phyloP scores from a whole-genome alignment of 2,113 vertebrate genomes.

The Etheostoma cragini region DNA sequence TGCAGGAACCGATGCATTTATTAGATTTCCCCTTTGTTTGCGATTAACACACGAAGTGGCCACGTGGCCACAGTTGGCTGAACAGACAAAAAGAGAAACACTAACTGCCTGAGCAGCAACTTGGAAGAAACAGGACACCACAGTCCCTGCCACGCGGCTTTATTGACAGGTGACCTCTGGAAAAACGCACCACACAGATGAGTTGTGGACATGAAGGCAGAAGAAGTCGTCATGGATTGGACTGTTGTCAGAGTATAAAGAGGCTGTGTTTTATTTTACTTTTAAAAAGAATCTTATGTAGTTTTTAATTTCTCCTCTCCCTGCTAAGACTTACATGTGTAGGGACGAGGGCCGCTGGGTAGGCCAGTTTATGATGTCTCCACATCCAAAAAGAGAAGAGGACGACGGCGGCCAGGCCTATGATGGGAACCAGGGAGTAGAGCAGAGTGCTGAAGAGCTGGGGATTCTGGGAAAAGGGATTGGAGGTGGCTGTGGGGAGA shows the following conservation, averaged over 20 bases:
- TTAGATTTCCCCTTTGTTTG: slow-evolving; percentile 54
- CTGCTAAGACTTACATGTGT: slow-evolving; percentile 90
- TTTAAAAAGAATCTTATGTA: background rate
- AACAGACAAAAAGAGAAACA: slow-evolving; percentile 54
- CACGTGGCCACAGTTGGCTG: slow-evolving; percentile 6
- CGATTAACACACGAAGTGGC: slow-evolving; percentile 34
- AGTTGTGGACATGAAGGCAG: slow-evolving; percentile 1
- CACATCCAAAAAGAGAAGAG: slow-evolving; percentile 99
- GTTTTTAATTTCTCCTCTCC: background rate
- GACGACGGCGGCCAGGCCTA: slow-evolving; percentile 92
- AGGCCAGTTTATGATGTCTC: slow-evolving; percentile 97
- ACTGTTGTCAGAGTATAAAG: background rate
- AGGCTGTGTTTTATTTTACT: background rate
- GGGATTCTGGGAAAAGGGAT: slow-evolving; percentile 92
- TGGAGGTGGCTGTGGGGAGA: slow-evolving; percentile 89
- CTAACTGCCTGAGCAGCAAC: slow-evolving; percentile 47
- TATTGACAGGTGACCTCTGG: slow-evolving; percentile 51
- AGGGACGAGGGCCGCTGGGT: slow-evolving; percentile 96
- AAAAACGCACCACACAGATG: background rate
- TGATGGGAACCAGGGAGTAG: slow-evolving; percentile 95
- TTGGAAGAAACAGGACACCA: slow-evolving; percentile 49
- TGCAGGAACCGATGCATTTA: slow-evolving; percentile 9
- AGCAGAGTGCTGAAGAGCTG: slow-evolving; percentile 95
- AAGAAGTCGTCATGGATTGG: background rate
- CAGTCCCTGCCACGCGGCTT: background rate